Evolutionary conservation across 1,140 invertebrate species (phyloP), one percentile per base, ranked within the genome.

Genomic region (Tigriopus japonicus): DNA sequence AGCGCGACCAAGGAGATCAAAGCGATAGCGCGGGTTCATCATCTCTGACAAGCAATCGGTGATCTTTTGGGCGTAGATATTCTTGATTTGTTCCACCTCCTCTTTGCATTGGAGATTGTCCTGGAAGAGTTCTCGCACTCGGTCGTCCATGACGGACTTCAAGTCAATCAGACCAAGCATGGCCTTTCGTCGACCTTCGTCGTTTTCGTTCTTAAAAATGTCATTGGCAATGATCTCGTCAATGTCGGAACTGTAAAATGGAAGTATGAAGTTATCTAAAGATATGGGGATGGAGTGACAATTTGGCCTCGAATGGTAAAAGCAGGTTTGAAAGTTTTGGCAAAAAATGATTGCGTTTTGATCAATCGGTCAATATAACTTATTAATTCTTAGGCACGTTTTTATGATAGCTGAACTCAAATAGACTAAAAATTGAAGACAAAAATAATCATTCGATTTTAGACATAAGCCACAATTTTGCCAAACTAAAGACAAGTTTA

Each of bases 241-340:
- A 42, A 58, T 58, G n/a, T 58, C 55, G 3, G 40, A 28, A 58
- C 55, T 58, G 42, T n/a, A n/a, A n/a, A n/a, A n/a, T n/a, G n/a
- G n/a, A n/a, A 41, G 28, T 13, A 28, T 6, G 13, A 58, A 58
- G 14, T 35, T 5, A 58, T n/a, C n/a, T n/a, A n/a, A n/a, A n/a
- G n/a, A n/a, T n/a, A n/a, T n/a, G n/a, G n/a, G n/a, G n/a, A n/a
- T n/a, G n/a, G n/a, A n/a, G n/a, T n/a, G n/a, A n/a, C n/a, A n/a
- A n/a, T n/a, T n/a, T n/a, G n/a, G n/a, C n/a, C n/a, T n/a, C n/a
- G n/a, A n/a, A n/a, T n/a, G n/a, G n/a, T n/a, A n/a, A n/a, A n/a
- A 52, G 15, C 12, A 12, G 23, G 7, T 17, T 52, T 52, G 12
- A 9, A 9, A 21, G 7, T 15, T 9, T 17, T 15, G 23, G 23